Conservation (phyloP, 2,888 invertebrate species). For the Nezara viridula region DNA sequence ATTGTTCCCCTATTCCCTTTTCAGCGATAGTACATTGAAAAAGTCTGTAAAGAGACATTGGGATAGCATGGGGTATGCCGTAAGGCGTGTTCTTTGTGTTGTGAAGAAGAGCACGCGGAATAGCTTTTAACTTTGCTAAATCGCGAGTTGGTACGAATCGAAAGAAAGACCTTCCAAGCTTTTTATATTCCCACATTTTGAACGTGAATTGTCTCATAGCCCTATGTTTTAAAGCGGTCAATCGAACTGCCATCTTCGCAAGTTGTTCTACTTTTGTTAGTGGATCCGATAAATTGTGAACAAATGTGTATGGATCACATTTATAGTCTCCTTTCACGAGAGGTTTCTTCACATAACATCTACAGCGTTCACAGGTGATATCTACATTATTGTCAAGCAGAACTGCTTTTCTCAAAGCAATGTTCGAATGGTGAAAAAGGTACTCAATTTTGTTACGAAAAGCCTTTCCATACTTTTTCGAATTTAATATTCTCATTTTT, state of each 20-base stretch:
- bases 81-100: neutral
- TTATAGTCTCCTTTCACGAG: neutral
- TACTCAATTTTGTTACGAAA: neutral
- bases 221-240: neutral
- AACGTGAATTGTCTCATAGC: neutral
- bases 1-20: neutral
- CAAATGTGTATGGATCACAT: neutral
- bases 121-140: neutral
- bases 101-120: neutral
- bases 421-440: neutral
- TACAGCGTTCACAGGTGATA: neutral
- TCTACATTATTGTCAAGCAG: neutral
- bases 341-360: neutral
- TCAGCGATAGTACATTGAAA: neutral
- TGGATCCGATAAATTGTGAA: neutral
- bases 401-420: neutral
- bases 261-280: neutral
- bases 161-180: neutral
- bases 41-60: neutral
- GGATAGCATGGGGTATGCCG: too few species aligned
- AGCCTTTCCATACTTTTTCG: neutral
- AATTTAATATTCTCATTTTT: neutral
- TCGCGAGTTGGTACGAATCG: neutral
- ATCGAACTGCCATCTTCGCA: neutral
- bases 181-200: neutral